phyloP scores from a whole-genome alignment of 2,888 invertebrate genomes.

The Cordilura impudica region DNA sequence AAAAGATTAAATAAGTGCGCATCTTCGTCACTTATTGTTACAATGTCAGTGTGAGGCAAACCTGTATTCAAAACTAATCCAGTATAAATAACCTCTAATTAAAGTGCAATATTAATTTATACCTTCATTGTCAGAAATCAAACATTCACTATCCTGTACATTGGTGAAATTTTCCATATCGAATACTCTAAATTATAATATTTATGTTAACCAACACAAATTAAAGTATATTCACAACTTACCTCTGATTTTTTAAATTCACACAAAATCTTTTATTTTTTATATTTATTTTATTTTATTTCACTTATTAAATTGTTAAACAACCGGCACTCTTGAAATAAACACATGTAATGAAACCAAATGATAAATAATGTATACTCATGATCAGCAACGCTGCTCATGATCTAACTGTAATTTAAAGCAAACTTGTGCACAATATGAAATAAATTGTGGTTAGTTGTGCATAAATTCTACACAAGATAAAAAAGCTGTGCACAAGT shows the following conservation, averaged over 20 bases:
- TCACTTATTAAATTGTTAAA: not conserved
- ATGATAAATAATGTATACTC: no score
- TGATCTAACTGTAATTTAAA: no score
- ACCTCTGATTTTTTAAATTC: constrained; percentile 10
- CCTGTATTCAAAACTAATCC: no score
- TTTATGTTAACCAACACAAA: not conserved
- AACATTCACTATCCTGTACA: not conserved
- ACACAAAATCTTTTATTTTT: not conserved
- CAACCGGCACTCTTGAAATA: not conserved
- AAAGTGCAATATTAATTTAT: not conserved
- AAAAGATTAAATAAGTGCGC: no score
- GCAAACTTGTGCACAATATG: no score
- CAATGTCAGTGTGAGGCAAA: no score
- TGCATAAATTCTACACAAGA: no score
- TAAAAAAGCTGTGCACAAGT: no score
- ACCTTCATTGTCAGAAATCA: not conserved
- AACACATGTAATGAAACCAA: no score
- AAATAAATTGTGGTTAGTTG: no score
- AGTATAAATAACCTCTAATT: not conserved
- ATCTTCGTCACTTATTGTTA: no score
- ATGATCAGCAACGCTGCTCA: no score
- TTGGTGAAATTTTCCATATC: constrained; percentile 2
- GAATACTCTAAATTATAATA: not conserved
- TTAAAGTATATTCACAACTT: not conserved
- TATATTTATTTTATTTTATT: not conserved